Conservation (phyloP, 2,888 invertebrate species). For the Philhelius pedissequus region DNA sequence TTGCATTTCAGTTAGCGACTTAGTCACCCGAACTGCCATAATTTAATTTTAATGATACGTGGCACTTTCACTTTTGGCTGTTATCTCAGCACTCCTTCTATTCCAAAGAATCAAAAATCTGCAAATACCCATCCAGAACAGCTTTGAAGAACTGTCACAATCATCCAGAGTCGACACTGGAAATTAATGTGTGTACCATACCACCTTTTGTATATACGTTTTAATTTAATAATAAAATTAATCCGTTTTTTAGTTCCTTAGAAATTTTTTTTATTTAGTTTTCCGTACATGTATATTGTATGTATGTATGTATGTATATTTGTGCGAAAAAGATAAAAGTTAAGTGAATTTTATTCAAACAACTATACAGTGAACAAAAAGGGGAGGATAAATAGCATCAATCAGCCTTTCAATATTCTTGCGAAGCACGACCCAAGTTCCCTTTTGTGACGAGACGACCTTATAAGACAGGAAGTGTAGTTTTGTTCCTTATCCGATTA, state of each 20-base stretch:
- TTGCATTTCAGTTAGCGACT: neutral
- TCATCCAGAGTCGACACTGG: constrained; percentile 15
- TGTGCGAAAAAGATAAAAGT: neutral
- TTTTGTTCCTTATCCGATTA: neutral
- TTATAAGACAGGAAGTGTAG: neutral
- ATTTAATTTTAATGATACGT: constrained; percentile 54
- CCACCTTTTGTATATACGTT: constrained; percentile 20
- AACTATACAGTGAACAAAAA: neutral
- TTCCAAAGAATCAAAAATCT: neutral
- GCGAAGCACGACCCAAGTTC: neutral
- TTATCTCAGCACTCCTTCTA: constrained; percentile 24
- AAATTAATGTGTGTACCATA: constrained; percentile 13
- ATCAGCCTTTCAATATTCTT: neutral
- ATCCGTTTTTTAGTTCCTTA: constrained; percentile 25
- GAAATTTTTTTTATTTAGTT: neutral
- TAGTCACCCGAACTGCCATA: neutral
- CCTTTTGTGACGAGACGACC: neutral
- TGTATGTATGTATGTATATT: neutral
- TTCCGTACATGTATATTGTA: neutral
- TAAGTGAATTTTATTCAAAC: constrained; percentile 39
- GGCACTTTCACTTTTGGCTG: constrained; percentile 47
- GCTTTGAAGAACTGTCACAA: neutral
- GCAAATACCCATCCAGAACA: neutral
- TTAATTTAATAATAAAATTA: constrained; percentile 44
- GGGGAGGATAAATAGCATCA: constrained; percentile 15